phyloP scores from a whole-genome alignment of 2,888 invertebrate species.

The Celastrina argiolus region DNA sequence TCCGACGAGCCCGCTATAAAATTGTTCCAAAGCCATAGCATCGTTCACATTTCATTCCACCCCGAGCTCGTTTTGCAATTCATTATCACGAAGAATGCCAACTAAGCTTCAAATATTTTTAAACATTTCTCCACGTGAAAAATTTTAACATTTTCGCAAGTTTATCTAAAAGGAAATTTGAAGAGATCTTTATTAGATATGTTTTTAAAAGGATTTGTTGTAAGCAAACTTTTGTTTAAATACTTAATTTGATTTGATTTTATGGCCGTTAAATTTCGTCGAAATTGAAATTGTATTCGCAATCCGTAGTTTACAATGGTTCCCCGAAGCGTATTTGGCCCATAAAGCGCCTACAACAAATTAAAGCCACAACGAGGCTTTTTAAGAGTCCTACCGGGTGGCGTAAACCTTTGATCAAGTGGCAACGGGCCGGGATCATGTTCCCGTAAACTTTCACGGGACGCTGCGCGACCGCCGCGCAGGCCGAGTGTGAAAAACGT shows the following conservation, averaged over 20 bases:
- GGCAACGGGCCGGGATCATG: conserved; percentile 53
- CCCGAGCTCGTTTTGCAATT: conserved; percentile 11
- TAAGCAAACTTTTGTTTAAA: neutral
- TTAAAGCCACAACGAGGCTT: conserved; percentile 4
- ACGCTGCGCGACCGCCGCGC: conserved; percentile 55
- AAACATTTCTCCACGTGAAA: neutral
- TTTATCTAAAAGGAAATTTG: neutral
- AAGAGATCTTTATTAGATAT: neutral
- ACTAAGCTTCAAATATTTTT: conserved; percentile 11
- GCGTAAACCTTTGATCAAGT: conserved; percentile 60
- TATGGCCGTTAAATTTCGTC: neutral
- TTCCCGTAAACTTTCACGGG: conserved; percentile 70
- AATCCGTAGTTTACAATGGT: neutral
- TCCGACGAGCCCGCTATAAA: conserved; percentile 27
- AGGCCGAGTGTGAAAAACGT: conserved; percentile 12
- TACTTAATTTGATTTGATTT: neutral
- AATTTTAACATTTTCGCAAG: conserved; percentile 4
- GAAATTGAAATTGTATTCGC: neutral
- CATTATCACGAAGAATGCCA: conserved; percentile 7
- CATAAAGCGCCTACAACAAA: conserved; percentile 10
- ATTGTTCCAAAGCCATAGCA: conserved; percentile 25
- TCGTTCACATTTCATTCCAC: conserved; percentile 9
- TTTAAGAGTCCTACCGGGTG: conserved; percentile 13
- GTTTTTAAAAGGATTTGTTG: neutral
- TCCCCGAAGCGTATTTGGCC: neutral